phyloP scores from a whole-genome alignment of 2,888 invertebrate genomes.

The Xestoiulus laeticollis region DNA sequence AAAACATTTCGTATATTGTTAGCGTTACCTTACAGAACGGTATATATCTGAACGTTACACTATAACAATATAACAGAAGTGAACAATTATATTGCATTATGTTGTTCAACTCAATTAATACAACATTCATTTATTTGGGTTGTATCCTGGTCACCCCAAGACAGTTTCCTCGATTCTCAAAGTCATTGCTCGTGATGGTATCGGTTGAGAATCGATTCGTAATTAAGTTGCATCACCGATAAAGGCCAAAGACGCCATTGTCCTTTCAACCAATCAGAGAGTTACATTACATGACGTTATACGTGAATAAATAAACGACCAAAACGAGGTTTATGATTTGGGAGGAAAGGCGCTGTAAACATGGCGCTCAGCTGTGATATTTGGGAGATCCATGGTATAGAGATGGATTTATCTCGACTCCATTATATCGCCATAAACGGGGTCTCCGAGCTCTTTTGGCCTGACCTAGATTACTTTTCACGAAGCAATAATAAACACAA shows the following conservation, averaged over 20 bases:
- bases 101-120: no score
- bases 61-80: no score
- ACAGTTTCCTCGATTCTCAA: not conserved
- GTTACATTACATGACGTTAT: not conserved
- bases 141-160: not conserved
- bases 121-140: no score
- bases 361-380: not conserved
- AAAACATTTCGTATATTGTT: no score
- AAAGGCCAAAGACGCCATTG: not conserved
- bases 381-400: not conserved
- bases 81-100: no score
- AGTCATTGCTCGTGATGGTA: not conserved
- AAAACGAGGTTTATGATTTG: constrained; percentile 6
- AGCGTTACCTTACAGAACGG: not conserved
- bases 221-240: not conserved
- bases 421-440: constrained; percentile 1
- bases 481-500: constrained; percentile 21
- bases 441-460: constrained; percentile 6
- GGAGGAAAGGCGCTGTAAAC: not conserved
- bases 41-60: not conserved
- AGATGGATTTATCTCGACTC: constrained; percentile 3
- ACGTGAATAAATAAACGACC: not conserved
- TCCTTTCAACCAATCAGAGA: not conserved
- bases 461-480: constrained; percentile 15
- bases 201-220: constrained; percentile 3